phyloP scores from a whole-genome alignment of 2,113 vertebrate species.

The Clupea harengus region DNA sequence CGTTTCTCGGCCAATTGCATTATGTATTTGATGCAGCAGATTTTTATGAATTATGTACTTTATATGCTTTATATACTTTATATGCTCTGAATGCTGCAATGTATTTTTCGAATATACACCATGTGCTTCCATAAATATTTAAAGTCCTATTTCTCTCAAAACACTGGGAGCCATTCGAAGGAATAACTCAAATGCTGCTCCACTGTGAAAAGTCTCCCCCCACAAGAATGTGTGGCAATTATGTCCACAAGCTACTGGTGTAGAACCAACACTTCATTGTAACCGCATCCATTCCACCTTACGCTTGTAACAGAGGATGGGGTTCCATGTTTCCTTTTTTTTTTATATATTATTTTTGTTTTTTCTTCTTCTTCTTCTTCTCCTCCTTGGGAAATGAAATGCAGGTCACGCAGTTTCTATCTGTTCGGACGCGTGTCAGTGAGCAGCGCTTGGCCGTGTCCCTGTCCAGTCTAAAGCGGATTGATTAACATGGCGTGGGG shows the following conservation, averaged over 20 bases:
- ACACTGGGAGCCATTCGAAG: not conserved
- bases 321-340: not conserved
- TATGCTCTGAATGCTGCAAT: not conserved
- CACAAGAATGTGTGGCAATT: conserved; percentile 8
- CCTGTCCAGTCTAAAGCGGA: conserved; percentile 47
- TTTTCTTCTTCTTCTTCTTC: not conserved
- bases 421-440: conserved; percentile 39
- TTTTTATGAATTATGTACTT: not conserved
- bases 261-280: conserved; percentile 14
- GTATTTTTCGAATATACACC: conserved; percentile 8
- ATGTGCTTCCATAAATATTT: conserved; percentile 16
- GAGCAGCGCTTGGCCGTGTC: conserved; percentile 42
- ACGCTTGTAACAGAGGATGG: not conserved
- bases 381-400: not conserved
- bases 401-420: conserved; percentile 43
- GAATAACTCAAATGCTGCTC: conserved; percentile 7
- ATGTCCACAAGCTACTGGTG: conserved; percentile 13
- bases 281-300: conserved; percentile 19
- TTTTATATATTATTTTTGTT: not conserved
- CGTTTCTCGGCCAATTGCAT: not conserved
- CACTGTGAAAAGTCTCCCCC: not conserved
- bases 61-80: not conserved
- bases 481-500: conserved; percentile 49
- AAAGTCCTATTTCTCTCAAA: not conserved
- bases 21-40: conserved; percentile 21